A percentile compares a stretch with the other conserved stretches of the same genome.
phyloP scores from a whole-genome alignment of 92 coral and sea anemone species.

The Anthopleura xanthogrammica region DNA sequence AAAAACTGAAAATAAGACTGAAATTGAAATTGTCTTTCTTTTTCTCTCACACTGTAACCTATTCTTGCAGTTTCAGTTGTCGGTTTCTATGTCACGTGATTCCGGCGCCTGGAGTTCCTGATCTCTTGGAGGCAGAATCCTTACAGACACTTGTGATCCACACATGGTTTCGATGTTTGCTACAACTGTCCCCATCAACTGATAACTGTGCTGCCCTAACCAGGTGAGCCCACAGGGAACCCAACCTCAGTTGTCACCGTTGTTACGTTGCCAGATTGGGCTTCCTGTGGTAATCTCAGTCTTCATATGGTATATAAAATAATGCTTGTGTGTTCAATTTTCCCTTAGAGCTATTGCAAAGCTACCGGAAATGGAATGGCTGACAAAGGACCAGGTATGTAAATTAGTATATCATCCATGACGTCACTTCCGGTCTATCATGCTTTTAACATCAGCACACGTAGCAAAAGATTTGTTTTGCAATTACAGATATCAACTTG shows the following conservation, averaged over 20 bases:
- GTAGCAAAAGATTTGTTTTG: no score
- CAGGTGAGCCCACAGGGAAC: constrained; percentile 49
- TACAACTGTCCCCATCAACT: constrained; percentile 73
- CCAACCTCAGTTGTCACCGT: no score
- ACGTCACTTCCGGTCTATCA: neutral
- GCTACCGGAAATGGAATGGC: constrained; percentile 56
- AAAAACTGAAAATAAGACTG: neutral
- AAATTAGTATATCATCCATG: no score
- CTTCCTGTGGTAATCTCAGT: neutral
- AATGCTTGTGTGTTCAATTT: neutral
- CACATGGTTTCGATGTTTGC: constrained; percentile 89
- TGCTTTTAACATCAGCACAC: no score
- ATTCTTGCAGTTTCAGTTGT: constrained; percentile 68
- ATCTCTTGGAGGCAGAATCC: constrained; percentile 49
- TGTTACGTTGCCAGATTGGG: no score
- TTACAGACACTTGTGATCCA: constrained; percentile 74
- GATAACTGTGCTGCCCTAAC: constrained; percentile 62
- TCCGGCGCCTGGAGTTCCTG: constrained; percentile 63
- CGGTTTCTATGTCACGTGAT: constrained; percentile 74
- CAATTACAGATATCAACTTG: no score
- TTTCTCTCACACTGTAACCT: neutral
- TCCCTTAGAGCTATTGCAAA: constrained; percentile 54
- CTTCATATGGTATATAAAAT: no score
- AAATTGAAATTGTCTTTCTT: neutral
- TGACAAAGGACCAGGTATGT: constrained; percentile 56